Evolutionary conservation across 2,113 vertebrate species (phyloP), one percentile per base, ranked within the genome.

Genomic region (Caranx ignobilis): DNA sequence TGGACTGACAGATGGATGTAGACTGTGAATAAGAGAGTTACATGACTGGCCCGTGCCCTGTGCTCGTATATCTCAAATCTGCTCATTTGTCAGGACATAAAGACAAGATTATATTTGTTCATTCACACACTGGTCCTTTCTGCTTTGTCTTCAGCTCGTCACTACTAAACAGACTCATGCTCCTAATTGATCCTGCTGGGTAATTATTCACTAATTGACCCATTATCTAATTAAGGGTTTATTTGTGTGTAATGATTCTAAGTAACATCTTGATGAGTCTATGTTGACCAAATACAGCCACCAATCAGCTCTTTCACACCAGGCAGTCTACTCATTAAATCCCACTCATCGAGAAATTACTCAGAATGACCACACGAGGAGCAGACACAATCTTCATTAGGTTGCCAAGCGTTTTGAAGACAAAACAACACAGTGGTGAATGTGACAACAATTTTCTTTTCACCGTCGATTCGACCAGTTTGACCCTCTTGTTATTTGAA

Each of bases 171-270:
- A 69, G 12, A 78, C 76, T 43, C 63, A 64, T 59, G 66, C 61
- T 68, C 18, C 57, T 54, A 70, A 82, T 48, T 69, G 54, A 73
- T 61, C 50, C 72, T 79, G 52, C 56, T 62, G 47, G 12, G 21
- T 26, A 80, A 82, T 84, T 54, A 87, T 63, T 59, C 37, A 48
- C 55, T 76, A 85, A 88, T 68, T 85, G 61, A 75, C 63, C 73
- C 48, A 55, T 66, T 78, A 81, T 62, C 63, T 66, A 82, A 87
- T 81, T 60, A 78, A 81, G 47, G 31, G 52, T 85, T 80, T 65
- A 77, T 85, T 88, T 71, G 26, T 66, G 63, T 43, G 62, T 81
- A 83, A 82, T 73, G 47, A 79, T 35, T 75, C 55, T 16, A 75
- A 84, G 64, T 60, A 79, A 67, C 71, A 76, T 32, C 55, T 69